phyloP scores from a whole-genome alignment of 2,113 vertebrate genomes.

The Pitta sordida region DNA sequence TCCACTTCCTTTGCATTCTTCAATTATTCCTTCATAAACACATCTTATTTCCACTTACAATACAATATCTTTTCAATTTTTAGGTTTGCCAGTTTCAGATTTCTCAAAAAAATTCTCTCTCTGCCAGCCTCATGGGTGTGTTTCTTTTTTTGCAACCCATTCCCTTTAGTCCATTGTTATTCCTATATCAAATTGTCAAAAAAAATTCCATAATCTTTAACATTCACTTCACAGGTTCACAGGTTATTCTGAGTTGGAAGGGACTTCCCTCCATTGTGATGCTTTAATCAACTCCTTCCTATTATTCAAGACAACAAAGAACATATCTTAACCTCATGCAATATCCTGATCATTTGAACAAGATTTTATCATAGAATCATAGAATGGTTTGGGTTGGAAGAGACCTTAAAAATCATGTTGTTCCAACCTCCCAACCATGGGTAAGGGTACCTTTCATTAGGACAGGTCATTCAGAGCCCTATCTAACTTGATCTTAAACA shows the following conservation, averaged over 20 bases:
- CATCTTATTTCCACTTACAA: neutral
- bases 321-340: neutral
- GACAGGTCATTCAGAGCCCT: neutral
- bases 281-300: neutral
- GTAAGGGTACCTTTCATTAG: neutral
- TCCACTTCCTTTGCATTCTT: neutral
- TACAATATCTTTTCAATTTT: neutral
- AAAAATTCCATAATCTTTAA: neutral
- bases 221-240: too few relatives aligned
- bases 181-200: neutral
- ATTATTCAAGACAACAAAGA: neutral
- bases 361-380: neutral
- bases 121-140: neutral
- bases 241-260: too few relatives aligned
- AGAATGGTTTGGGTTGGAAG: neutral
- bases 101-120: neutral
- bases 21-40: neutral
- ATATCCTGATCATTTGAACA: neutral
- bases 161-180: neutral
- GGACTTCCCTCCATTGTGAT: neutral
- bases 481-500: neutral
- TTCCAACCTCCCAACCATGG: neutral
- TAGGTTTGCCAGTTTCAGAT: neutral
- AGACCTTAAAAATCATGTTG: neutral
- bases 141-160: neutral